phyloP scores from a whole-genome alignment of 2,888 invertebrate genomes.

The Eupithecia pulchellata region DNA sequence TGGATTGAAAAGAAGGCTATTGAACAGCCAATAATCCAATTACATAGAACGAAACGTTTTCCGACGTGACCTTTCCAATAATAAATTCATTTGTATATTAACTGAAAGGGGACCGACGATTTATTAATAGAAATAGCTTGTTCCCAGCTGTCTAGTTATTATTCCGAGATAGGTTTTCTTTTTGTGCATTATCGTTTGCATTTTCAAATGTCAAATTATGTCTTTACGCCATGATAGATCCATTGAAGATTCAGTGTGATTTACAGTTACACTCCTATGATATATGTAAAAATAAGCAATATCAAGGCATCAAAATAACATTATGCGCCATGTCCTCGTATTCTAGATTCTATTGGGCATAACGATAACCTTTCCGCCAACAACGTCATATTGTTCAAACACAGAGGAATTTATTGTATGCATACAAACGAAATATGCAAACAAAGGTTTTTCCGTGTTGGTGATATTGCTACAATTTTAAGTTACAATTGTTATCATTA shows the following conservation, averaged over 20 bases:
- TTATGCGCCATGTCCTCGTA: background rate
- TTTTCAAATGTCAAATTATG: background rate
- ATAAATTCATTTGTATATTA: conserved; percentile 36
- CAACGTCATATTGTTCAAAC: conserved; percentile 1
- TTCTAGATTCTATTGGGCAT: background rate
- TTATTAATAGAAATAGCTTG: conserved; percentile 17
- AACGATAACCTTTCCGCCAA: background rate
- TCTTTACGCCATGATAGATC: background rate
- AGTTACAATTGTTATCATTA: too few relatives aligned
- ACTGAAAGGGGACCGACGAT: conserved; percentile 8
- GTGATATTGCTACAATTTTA: background rate
- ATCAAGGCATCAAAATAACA: background rate
- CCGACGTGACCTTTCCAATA: conserved; percentile 36
- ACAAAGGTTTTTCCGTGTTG: conserved; percentile 4
- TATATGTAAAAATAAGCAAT: background rate
- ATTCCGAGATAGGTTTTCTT: background rate
- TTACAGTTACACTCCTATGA: background rate
- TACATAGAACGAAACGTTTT: conserved; percentile 37
- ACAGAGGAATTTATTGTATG: background rate
- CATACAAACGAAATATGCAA: background rate
- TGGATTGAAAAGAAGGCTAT: conserved; percentile 38
- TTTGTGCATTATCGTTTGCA: background rate
- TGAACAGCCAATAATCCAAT: conserved; percentile 43
- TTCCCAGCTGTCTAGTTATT: background rate
- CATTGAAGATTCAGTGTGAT: background rate